Evolutionary conservation across 2,797 vertebrate genomes (phyloP).

Genomic region (Gallinago stenura): DNA sequence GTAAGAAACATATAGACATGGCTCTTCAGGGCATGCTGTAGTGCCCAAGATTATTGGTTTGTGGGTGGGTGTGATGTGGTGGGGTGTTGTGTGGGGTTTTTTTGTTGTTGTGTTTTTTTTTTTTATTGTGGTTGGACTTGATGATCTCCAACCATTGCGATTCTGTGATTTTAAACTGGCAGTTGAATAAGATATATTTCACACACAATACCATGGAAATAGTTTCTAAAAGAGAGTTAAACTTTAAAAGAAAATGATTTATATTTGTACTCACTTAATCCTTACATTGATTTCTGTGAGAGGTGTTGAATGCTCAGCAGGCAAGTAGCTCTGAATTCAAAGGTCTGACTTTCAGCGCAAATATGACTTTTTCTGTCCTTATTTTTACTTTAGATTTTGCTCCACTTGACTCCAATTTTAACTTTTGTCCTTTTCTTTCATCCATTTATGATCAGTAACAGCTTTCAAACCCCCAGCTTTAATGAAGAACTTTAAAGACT

Average conservation of each 20-base stretch:
- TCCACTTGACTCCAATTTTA: background rate
- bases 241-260: background rate
- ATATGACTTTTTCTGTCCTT: conserved; percentile 15
- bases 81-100: too few species aligned
- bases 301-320: background rate
- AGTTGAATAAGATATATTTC: background rate
- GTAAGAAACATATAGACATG: too few species aligned
- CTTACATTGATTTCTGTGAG: background rate
- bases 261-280: background rate
- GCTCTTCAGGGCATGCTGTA: too few species aligned
- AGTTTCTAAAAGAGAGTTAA: background rate
- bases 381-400: conserved; percentile 1
- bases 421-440: background rate
- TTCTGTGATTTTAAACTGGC: background rate
- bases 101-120: too few species aligned
- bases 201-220: background rate
- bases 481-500: conserved; percentile 13
- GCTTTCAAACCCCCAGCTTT: background rate
- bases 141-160: too few species aligned
- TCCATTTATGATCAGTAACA: background rate
- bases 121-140: too few species aligned
- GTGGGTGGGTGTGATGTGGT: too few species aligned
- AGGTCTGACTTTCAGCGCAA: background rate
- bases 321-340: background rate
- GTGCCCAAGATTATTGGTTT: too few species aligned